phyloP scores from a whole-genome alignment of 1,140 invertebrate species.

The Ceratitis capitata region DNA sequence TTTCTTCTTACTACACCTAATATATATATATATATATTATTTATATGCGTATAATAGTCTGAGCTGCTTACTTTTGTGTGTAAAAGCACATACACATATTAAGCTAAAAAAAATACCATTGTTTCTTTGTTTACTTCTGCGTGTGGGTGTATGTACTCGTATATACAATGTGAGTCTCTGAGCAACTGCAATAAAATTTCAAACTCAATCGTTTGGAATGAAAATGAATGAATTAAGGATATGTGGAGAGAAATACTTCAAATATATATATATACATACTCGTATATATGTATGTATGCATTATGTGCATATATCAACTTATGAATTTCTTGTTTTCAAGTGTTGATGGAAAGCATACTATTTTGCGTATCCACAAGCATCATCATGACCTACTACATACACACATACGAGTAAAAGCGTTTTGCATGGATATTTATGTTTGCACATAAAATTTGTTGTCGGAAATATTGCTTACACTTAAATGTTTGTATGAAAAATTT shows the following conservation, averaged over 20 bases:
- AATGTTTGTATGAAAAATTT: neutral
- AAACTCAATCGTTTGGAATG: constrained; percentile 56
- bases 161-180: neutral
- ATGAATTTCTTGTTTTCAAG: neutral
- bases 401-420: neutral
- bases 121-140: too few relatives aligned
- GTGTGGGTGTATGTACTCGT: neutral
- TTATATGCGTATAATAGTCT: too few relatives aligned
- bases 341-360: neutral
- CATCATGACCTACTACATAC: too few relatives aligned
- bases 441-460: too few relatives aligned
- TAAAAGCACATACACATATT: neutral
- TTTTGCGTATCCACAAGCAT: neutral
- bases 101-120: too few relatives aligned
- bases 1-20: too few relatives aligned
- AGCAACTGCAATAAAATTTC: constrained; percentile 43
- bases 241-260: neutral
- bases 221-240: constrained; percentile 42
- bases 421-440: too few relatives aligned
- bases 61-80: too few relatives aligned
- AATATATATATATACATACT: neutral
- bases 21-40: too few relatives aligned
- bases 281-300: neutral
- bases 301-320: too few relatives aligned
- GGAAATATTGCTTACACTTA: neutral